Evolutionary conservation across 2,888 invertebrate genomes (phyloP), one percentile per base, ranked within the genome.

Genomic region (Megaustenia siamemsis): DNA sequence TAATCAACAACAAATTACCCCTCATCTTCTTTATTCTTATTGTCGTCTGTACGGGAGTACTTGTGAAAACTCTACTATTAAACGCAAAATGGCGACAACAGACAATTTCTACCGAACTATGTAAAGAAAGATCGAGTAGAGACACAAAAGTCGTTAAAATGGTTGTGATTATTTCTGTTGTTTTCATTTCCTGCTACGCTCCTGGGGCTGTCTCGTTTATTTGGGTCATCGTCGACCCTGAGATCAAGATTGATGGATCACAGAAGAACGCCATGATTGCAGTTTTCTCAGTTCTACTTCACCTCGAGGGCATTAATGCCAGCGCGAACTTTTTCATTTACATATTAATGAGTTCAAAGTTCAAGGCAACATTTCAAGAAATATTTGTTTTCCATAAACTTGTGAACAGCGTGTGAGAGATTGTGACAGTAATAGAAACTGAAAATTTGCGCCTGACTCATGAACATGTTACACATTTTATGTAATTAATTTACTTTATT

Each of bases 121-220:
- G n/a, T 5, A 35, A 68, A 21, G 35, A 28, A 1, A 38, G 35
- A 40, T 71, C 68, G 18, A 35, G 1, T 3, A 49, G 73, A 10
- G 82, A 82, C 73, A 82, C 69, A 3, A 71, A 60, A n/a, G 60
- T 82, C 24, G 60, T 71, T 15, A 53, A 60, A 43, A 56, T 82
- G 73, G 68, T 82, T 12, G 35, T 73, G 1, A 71, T 73, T 38
- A 73, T 82, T 24, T 82, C 82, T 8, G 60, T 53, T 15, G 56
- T 73, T 38, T 82, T 82, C 28, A 82, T 82, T 60, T 32, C 56
- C 45, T 82, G 82, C 49, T 82, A 82, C 38, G 38, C 68, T 0
- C 82, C 82, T n/a, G 82, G 82, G 0, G 45, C 82, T 28, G 73
- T 71, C 0, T 49, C 56, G 0, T 82, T 82, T 40, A 73, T 73